Evolutionary conservation across 2,797 vertebrate genomes (phyloP).

Genomic region (Malurus leucopterus): DNA sequence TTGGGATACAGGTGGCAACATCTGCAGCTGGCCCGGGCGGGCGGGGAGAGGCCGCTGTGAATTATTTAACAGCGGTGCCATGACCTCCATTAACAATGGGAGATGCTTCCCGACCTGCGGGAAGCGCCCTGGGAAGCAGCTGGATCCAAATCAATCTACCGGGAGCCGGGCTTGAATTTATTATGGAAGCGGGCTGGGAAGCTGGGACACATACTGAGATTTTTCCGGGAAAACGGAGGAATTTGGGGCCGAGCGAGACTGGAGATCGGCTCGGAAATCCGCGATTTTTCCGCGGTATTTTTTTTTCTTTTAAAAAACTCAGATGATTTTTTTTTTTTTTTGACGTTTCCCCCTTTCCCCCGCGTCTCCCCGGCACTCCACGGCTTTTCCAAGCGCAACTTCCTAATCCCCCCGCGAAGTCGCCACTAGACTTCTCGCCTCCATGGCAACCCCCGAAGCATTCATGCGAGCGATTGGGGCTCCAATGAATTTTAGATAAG

Average conservation of each 20-base stretch:
- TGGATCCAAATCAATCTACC: constrained; percentile 73
- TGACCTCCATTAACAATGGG: constrained; percentile 86
- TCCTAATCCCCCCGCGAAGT: constrained; percentile 96
- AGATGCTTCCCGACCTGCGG: constrained; percentile 80
- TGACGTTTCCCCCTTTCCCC: neutral
- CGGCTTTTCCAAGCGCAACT: constrained; percentile 86
- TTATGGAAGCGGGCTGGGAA: constrained; percentile 41
- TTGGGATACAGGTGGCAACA: constrained; percentile 69
- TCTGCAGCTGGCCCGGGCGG: constrained; percentile 81
- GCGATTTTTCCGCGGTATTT: neutral
- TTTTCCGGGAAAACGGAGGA: neutral
- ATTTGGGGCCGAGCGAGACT: too few relatives aligned
- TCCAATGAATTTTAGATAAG: constrained; percentile 99
- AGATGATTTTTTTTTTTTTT: neutral
- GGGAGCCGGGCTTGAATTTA: constrained; percentile 76
- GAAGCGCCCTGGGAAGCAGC: constrained; percentile 78
- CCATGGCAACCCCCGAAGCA: constrained; percentile 97
- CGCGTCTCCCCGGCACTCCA: constrained; percentile 48
- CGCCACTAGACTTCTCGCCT: constrained; percentile 96
- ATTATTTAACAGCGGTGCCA: constrained; percentile 88
- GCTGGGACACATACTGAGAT: neutral
- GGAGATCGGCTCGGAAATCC: neutral
- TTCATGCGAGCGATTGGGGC: constrained; percentile 99
- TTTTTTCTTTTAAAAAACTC: too few relatives aligned
- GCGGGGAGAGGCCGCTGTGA: constrained; percentile 65